Evolutionary conservation across 2,797 vertebrate genomes (phyloP), one percentile per base, ranked within the genome.

Genomic region (Myotis daubentonii): DNA sequence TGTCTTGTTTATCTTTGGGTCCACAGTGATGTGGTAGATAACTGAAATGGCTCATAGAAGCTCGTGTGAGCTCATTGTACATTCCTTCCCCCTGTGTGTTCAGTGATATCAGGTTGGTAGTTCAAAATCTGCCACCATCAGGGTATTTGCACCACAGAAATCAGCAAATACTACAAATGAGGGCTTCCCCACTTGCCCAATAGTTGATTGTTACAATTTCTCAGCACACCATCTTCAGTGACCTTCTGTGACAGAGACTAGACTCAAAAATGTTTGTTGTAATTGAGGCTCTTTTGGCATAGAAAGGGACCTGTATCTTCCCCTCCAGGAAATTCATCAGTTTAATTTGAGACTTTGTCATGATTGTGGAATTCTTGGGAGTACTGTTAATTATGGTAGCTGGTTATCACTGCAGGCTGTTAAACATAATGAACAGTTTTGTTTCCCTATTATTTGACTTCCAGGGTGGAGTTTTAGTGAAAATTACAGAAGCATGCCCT

Each of bases 391-490:
- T 72, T 74, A 30, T 55, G 55, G 6, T 66, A 41, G 47, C 8
- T 84, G 41, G 28, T 94, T 80, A 76, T 85, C 55, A 83, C 79
- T 20, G n/a, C 8, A 71, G 41, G 19, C 70, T 84, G 1, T 80
- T 94, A 49, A 89, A 62, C 60, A 62, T 30, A 62, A 30, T 8
- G 6, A 83, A 84, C 60, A 1, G 57, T 74, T 93, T 82, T 91
- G 33, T 93, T 81, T 85, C 13, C 33, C 5, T 38, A 22, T 60
- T 97, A 33, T 97, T 97, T 98, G 36, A 36, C 97, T 98, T 98
- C 47, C 98, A 99, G 99, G 98, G 98, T 49, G 99, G 99, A 97
- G 98, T 99, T 96, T 98, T 99, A 98, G 98, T 99, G 94, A 99
- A 98, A 98, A 98, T 99, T 49, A 98, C 98, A 16, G 99, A 99